Conservation (phyloP, 2,888 invertebrate species). For the Orgyia antiqua region DNA sequence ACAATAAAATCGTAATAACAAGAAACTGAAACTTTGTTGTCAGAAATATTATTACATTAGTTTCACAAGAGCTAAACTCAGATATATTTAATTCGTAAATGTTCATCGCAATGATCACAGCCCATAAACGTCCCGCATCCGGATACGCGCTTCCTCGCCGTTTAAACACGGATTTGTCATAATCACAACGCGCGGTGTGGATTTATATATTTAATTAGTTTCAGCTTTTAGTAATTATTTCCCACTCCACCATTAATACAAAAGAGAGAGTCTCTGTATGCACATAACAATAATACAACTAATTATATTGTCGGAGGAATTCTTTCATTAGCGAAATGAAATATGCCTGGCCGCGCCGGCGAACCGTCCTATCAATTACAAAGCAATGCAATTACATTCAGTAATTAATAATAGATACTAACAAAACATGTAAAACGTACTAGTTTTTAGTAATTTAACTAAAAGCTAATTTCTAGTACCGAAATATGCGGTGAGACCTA, state of each 20-base stretch:
- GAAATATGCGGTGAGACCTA: no score
- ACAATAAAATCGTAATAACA: no score
- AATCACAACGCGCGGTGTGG: neutral
- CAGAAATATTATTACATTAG: no score
- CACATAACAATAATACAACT: slow-evolving; percentile 23
- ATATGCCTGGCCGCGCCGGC: slow-evolving; percentile 21
- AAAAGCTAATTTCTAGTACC: slow-evolving; percentile 25
- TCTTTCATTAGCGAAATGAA: slow-evolving; percentile 33
- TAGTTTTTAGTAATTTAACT: no score
- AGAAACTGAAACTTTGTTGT: no score
- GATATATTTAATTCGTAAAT: no score
- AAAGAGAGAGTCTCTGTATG: neutral
- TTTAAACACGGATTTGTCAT: neutral
- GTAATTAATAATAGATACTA: slow-evolving; percentile 23
- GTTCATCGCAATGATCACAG: neutral
- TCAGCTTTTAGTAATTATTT: neutral
- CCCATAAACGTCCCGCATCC: neutral
- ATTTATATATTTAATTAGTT: neutral
- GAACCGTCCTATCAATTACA: slow-evolving; percentile 30
- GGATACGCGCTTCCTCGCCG: neutral
- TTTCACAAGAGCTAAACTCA: no score
- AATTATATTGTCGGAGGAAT: slow-evolving; percentile 23
- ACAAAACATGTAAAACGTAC: no score
- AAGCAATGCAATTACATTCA: slow-evolving; percentile 31
- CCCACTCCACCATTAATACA: neutral